Conservation (phyloP, 2,888 invertebrate genomes). For the Podabrus alpinus region DNA sequence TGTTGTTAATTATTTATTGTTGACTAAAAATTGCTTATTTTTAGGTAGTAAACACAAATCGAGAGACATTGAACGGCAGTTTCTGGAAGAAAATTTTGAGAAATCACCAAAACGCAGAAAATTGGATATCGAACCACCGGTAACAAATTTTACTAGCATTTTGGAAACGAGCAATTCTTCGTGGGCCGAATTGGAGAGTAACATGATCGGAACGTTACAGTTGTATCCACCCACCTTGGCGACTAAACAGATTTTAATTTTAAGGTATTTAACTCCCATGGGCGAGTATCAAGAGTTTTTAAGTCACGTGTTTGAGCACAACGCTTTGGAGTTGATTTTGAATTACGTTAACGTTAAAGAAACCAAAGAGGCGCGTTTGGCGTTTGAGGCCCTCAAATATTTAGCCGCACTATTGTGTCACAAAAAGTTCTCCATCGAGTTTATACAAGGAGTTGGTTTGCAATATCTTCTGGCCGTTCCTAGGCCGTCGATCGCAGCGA, state of each 20-base stretch:
- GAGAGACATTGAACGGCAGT: background rate
- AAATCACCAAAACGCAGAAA: background rate
- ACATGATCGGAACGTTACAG: conserved; percentile 87
- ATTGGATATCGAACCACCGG: background rate
- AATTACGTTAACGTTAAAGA: conserved; percentile 88
- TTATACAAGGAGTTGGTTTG: conserved; percentile 86
- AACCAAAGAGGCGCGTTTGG: conserved; percentile 87
- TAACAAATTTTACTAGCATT: background rate
- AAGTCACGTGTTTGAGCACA: conserved; percentile 90
- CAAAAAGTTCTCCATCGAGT: conserved; percentile 97
- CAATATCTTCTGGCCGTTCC: conserved; percentile 88
- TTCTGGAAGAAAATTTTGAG: background rate
- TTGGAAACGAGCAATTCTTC: conserved; percentile 80
- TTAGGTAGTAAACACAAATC: background rate
- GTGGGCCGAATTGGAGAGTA: conserved; percentile 89
- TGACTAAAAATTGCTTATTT: background rate
- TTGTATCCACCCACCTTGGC: conserved; percentile 87
- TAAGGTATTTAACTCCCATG: conserved; percentile 94
- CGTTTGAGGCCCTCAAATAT: conserved; percentile 96
- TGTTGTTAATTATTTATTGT: background rate
- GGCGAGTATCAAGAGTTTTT: conserved; percentile 98
- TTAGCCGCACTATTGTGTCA: conserved; percentile 93
- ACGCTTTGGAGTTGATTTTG: conserved; percentile 87
- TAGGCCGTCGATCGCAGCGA: conserved; percentile 91
- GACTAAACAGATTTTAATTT: conserved; percentile 89